phyloP scores from a whole-genome alignment of 1,140 invertebrate species.

The Trachelipus rathkii region DNA sequence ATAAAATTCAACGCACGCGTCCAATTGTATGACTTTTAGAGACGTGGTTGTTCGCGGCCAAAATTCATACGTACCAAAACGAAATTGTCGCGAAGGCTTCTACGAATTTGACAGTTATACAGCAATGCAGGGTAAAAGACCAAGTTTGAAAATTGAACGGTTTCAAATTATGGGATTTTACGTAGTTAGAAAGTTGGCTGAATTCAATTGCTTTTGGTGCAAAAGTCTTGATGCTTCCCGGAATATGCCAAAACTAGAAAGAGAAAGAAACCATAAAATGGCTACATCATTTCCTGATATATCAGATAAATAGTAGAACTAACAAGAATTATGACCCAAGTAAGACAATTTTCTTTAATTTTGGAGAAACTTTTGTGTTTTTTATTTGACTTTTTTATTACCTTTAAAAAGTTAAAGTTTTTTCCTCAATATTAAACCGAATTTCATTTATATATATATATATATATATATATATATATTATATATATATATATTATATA shows the following conservation, averaged over 20 bases:
- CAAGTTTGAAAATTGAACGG: constrained; percentile 12
- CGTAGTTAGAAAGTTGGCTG: not conserved
- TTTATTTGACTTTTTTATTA: constrained; percentile 9
- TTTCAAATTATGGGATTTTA: constrained; percentile 3
- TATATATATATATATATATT: not conserved
- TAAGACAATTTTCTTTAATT: not conserved
- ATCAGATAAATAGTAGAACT: no score
- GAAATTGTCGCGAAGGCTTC: not conserved
- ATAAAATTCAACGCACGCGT: constrained; percentile 9
- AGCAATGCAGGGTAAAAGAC: constrained; percentile 6
- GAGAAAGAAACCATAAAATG: no score
- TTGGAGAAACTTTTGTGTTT: not conserved
- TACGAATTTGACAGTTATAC: constrained; percentile 7
- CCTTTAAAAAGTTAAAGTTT: not conserved
- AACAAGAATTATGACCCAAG: not conserved
- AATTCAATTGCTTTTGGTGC: not conserved
- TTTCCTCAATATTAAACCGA: not conserved
- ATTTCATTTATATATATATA: not conserved
- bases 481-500: constrained; percentile 15
- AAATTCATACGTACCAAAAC: constrained; percentile 3
- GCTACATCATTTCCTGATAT: no score
- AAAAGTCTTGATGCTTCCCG: not conserved
- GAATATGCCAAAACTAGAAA: no score
- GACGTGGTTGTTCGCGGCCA: constrained; percentile 1
- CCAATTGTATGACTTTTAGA: constrained; percentile 9